phyloP scores from a whole-genome alignment of 1,140 invertebrate species.

The Drosophila guanche region DNA sequence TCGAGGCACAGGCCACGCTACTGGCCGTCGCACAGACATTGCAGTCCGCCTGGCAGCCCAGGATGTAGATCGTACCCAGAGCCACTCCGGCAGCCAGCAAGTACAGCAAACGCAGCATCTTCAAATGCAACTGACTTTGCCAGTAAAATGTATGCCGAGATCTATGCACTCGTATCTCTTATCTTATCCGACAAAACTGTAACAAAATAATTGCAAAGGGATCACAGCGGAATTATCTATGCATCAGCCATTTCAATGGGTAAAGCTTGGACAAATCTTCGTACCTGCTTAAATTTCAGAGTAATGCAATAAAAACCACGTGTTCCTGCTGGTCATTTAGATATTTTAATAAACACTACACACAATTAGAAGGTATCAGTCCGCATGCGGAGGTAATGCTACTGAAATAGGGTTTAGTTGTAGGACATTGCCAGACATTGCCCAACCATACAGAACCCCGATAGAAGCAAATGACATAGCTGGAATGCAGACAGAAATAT shows the following conservation, averaged over 20 bases:
- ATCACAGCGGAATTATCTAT: too few relatives aligned
- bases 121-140: constrained; percentile 22
- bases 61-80: constrained; percentile 8
- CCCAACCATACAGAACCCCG: constrained; percentile 15
- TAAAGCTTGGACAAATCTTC: too few relatives aligned
- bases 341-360: too few relatives aligned
- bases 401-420: constrained; percentile 15
- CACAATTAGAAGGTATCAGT: background rate
- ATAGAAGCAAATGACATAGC: constrained; percentile 22
- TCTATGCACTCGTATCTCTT: constrained; percentile 23
- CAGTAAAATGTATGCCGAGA: too few relatives aligned
- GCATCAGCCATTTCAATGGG: too few relatives aligned
- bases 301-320: too few relatives aligned
- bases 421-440: constrained; percentile 24
- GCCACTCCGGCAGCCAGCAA: constrained; percentile 15
- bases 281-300: too few relatives aligned
- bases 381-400: background rate
- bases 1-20: constrained; percentile 47
- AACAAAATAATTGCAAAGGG: constrained; percentile 11
- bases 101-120: constrained; percentile 46
- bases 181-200: constrained; percentile 37
- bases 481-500: background rate
- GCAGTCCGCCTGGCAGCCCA: constrained; percentile 31
- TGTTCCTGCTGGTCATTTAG: too few relatives aligned
- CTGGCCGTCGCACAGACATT: constrained; percentile 26